A percentile compares a stretch with the other conserved stretches of the same genome.
These are phyloP conservation scores for Sinentomon sp. DNA, from an alignment of 2,888 invertebrate genomes.

Conservation along the genomic window DNA sequence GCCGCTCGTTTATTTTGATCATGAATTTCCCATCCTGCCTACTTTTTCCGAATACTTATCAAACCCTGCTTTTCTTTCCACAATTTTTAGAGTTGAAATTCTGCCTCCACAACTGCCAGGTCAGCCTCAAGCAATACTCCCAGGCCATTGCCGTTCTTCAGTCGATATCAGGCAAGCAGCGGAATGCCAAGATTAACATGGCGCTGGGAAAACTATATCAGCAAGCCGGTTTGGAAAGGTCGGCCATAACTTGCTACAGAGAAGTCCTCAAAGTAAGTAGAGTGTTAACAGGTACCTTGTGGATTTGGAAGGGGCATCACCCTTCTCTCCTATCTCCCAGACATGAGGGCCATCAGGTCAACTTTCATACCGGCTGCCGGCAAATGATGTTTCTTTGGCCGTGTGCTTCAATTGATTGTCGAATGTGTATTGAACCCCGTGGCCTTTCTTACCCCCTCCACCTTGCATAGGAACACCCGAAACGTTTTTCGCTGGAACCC, in stretches of 20 bases:
- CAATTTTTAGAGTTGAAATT: conserved; percentile 32
- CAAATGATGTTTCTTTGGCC: too few relatives aligned
- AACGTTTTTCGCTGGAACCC: too few relatives aligned
- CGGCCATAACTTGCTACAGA: conserved; percentile 43
- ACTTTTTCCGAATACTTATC: not conserved
- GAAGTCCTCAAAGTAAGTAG: conserved; percentile 36
- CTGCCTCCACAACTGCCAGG: conserved; percentile 37
- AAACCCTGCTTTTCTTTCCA: not conserved
- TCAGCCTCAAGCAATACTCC: conserved; percentile 32
- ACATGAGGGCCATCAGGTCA: too few relatives aligned
- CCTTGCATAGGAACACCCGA: too few relatives aligned
- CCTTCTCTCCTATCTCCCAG: too few relatives aligned
- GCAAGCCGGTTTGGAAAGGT: conserved; percentile 35
- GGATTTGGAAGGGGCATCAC: too few relatives aligned
- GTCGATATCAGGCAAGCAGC: conserved; percentile 31
- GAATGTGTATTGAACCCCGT: too few relatives aligned
- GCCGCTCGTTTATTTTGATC: too few relatives aligned
- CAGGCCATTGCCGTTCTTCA: conserved; percentile 28
- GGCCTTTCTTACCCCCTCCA: too few relatives aligned
- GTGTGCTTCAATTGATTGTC: too few relatives aligned
- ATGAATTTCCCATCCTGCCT: not conserved
- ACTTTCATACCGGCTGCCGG: too few relatives aligned
- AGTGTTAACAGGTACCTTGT: too few relatives aligned
- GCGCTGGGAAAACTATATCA: conserved; percentile 42
- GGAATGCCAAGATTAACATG: conserved; percentile 45